phyloP scores from a whole-genome alignment of 2,797 vertebrate genomes.

The Poliocrania exsul region DNA sequence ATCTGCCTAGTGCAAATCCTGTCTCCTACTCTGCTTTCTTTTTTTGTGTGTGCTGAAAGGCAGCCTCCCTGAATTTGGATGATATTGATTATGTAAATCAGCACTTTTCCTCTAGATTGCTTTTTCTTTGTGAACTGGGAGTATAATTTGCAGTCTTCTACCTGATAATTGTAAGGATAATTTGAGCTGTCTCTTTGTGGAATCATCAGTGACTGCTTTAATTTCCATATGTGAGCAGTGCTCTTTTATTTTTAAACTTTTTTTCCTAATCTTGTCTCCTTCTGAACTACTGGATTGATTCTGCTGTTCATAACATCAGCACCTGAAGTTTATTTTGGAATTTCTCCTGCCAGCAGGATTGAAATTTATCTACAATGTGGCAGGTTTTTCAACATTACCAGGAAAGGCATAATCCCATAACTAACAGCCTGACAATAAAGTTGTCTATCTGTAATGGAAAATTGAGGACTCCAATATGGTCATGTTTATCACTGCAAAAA shows the following conservation, averaged over 20 bases:
- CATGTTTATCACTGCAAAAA: slow-evolving; percentile 42
- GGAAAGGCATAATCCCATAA: slow-evolving; percentile 39
- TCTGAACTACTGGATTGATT: slow-evolving; percentile 68
- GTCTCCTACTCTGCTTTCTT: slow-evolving; percentile 48
- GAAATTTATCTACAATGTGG: slow-evolving; percentile 56
- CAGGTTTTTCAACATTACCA: slow-evolving; percentile 60
- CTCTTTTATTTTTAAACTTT: slow-evolving; percentile 22
- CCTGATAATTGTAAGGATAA: slow-evolving; percentile 71
- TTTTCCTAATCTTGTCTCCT: slow-evolving; percentile 19
- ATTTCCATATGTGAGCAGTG: slow-evolving; percentile 71
- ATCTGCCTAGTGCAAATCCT: slow-evolving; percentile 46
- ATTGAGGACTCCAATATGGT: slow-evolving; percentile 29
- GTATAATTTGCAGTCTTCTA: slow-evolving; percentile 71
- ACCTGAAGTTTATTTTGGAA: slow-evolving; percentile 54
- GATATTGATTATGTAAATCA: slow-evolving; percentile 77
- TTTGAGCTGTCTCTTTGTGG: slow-evolving; percentile 74
- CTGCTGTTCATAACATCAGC: slow-evolving; percentile 51
- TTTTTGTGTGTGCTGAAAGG: slow-evolving; percentile 61
- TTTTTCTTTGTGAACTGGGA: slow-evolving; percentile 77
- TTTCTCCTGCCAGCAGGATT: slow-evolving; percentile 8
- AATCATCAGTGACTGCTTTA: slow-evolving; percentile 72
- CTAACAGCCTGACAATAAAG: slow-evolving; percentile 55
- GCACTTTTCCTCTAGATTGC: slow-evolving; percentile 71
- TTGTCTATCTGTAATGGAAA: slow-evolving; percentile 51
- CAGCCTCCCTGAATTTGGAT: slow-evolving; percentile 65